These are phyloP conservation scores for Heliornis fulica DNA, from an alignment of 2,113 vertebrate species.

Conservation along the genomic window DNA sequence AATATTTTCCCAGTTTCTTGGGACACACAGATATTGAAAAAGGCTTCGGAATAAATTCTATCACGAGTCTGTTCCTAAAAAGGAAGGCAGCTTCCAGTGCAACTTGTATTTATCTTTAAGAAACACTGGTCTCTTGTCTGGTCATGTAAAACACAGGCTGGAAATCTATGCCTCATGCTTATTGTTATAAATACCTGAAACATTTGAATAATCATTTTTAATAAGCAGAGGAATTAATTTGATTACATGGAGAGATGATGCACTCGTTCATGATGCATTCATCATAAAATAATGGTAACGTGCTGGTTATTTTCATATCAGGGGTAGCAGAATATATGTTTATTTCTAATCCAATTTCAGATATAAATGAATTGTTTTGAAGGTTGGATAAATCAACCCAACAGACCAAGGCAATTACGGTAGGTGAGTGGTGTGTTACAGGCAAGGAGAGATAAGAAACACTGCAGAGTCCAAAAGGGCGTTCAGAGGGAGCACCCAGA, in stretches of 20 bases:
- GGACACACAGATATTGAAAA: not conserved
- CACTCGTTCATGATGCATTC: not conserved
- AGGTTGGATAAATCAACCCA: conserved; percentile 9
- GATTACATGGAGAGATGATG: not conserved
- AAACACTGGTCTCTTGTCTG: not conserved
- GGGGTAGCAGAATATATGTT: not conserved
- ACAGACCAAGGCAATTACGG: not conserved
- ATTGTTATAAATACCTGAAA: not conserved
- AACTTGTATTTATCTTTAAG: not conserved
- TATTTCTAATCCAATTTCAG: conserved; percentile 24
- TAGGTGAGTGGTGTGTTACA: not conserved
- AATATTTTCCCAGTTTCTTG: not conserved
- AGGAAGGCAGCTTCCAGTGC: not conserved
- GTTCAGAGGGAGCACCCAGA: not conserved
- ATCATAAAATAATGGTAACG: not conserved
- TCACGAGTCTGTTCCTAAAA: not conserved
- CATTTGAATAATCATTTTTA: not conserved
- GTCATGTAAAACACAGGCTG: not conserved
- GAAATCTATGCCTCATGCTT: not conserved
- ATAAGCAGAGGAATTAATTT: not conserved
- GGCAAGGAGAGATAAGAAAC: conserved; percentile 26
- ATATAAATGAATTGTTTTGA: conserved; percentile 38
- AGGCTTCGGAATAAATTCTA: not conserved
- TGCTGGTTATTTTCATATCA: not conserved
- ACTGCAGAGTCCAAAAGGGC: not conserved